phyloP scores from a whole-genome alignment of 2,888 invertebrate genomes.

The Rotaria magnacalcarata region DNA sequence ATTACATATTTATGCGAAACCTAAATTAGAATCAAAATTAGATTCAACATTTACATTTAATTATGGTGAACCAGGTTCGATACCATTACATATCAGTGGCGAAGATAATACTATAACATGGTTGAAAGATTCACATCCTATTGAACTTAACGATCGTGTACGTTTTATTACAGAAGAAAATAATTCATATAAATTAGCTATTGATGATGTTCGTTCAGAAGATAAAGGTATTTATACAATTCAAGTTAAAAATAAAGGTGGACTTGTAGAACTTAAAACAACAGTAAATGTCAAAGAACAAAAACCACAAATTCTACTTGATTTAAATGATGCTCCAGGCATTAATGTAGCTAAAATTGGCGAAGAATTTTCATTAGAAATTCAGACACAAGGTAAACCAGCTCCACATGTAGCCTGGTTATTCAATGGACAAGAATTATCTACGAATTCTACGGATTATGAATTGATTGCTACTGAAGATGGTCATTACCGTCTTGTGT shows the following conservation, averaged over 20 bases:
- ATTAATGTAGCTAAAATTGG: background rate
- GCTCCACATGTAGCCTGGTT: background rate
- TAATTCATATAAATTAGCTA: conserved; percentile 32
- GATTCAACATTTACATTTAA: background rate
- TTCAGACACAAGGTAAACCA: background rate
- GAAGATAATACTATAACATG: background rate
- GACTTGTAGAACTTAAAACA: conserved; percentile 9
- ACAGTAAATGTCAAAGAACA: background rate
- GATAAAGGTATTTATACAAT: conserved; percentile 40
- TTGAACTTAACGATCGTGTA: background rate
- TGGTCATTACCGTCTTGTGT: background rate
- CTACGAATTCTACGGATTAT: background rate
- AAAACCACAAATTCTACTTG: background rate
- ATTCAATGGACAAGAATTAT: conserved; percentile 10
- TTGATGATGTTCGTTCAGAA: conserved; percentile 38
- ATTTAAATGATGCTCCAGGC: background rate
- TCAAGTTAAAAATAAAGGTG: conserved; percentile 39
- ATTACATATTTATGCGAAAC: conserved; percentile 24
- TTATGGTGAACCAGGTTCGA: background rate
- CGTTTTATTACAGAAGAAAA: background rate
- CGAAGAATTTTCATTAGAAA: conserved; percentile 27
- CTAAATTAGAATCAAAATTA: conserved; percentile 7
- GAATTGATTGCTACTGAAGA: background rate
- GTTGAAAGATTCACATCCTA: background rate
- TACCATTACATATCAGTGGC: background rate